Conservation (phyloP, 2,888 invertebrate species). For the Anoplius nigerrimus region DNA sequence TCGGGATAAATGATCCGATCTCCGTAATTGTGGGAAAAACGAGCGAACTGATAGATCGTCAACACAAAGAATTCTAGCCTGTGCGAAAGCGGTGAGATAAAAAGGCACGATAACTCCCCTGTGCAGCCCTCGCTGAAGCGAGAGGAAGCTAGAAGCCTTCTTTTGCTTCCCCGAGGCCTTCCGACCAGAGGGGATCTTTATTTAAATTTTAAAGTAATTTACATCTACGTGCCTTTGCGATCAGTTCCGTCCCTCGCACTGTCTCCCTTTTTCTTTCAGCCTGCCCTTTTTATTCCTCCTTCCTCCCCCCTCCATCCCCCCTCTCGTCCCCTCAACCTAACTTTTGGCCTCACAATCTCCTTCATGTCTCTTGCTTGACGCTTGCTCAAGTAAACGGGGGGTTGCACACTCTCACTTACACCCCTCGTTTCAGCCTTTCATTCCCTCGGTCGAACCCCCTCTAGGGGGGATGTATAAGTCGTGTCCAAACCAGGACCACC, state of each 20-base stretch:
- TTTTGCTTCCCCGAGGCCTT: constrained; percentile 34
- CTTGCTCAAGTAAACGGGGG: neutral
- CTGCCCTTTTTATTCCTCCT: neutral
- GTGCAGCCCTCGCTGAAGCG: neutral
- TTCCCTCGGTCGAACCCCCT: neutral
- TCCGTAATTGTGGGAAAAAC: too few relatives aligned
- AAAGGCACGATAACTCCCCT: constrained; percentile 1
- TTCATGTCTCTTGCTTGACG: neutral
- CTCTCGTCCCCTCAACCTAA: neutral
- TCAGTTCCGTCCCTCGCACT: constrained; percentile 7
- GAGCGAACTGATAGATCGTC: too few relatives aligned
- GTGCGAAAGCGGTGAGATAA: neutral
- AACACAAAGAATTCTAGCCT: too few relatives aligned
- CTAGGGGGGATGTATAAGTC: neutral
- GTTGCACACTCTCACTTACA: neutral
- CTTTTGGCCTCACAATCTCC: constrained; percentile 7
- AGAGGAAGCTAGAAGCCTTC: neutral
- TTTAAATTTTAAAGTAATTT: constrained; percentile 57
- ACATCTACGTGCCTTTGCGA: constrained; percentile 38
- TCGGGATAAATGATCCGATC: too few relatives aligned
- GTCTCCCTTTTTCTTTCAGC: neutral
- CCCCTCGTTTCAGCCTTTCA: neutral
- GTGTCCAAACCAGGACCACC: neutral
- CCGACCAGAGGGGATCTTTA: constrained; percentile 46
- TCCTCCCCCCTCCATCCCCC: too few relatives aligned